A percentile compares a stretch with the other conserved stretches of the same genome.
phyloP scores from a whole-genome alignment of 2,113 vertebrate species.

The Phoxinus phoxinus region DNA sequence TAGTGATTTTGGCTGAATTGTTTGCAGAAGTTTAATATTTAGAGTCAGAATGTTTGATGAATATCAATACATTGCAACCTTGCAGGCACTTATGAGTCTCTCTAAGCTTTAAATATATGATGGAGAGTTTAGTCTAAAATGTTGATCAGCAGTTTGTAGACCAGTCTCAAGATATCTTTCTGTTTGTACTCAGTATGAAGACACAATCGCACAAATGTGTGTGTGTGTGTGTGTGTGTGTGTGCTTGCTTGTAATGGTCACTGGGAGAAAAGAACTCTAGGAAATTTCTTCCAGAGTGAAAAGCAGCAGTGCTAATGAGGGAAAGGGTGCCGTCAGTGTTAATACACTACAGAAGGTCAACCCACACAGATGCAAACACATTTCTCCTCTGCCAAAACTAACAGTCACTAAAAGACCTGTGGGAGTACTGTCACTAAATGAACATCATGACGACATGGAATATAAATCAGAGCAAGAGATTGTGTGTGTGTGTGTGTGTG shows the following conservation, averaged over 20 bases:
- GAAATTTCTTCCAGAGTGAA: constrained; percentile 32
- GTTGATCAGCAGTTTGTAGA: not conserved
- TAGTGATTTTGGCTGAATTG: not conserved
- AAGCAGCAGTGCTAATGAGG: constrained; percentile 37
- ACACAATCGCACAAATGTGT: not conserved
- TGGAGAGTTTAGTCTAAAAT: not conserved
- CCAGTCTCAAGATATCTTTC: not conserved
- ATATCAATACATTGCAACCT: not conserved
- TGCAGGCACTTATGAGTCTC: not conserved
- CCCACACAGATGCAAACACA: constrained; percentile 30
- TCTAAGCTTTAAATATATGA: not conserved
- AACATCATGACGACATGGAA: constrained; percentile 26
- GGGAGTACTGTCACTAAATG: constrained; percentile 32
- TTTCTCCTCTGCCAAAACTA: constrained; percentile 7
- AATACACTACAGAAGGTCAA: constrained; percentile 34
- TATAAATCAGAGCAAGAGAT: constrained; percentile 39
- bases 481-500: not conserved
- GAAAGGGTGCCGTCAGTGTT: constrained; percentile 18
- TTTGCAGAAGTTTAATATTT: not conserved
- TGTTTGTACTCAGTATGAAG: not conserved
- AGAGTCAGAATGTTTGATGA: not conserved
- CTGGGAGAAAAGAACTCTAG: constrained; percentile 47
- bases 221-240: not conserved
- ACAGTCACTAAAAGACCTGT: constrained; percentile 15
- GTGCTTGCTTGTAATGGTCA: constrained; percentile 30